Evolutionary conservation across 2,797 vertebrate species (phyloP).

Genomic region (Rallus crepitans): DNA sequence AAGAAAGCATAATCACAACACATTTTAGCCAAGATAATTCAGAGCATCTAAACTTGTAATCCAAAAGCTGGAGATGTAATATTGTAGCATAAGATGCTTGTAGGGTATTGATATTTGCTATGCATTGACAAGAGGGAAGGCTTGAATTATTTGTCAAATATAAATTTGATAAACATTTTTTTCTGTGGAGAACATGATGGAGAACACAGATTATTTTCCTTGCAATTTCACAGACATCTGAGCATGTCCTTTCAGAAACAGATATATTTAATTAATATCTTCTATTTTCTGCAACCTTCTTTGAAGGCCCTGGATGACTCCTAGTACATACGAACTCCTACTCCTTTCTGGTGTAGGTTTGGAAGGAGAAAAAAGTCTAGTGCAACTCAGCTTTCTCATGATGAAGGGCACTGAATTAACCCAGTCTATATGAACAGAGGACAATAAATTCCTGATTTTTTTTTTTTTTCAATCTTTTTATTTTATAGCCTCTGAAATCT

Average conservation of each 20-base stretch:
- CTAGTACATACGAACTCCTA: neutral
- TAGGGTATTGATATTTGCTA: neutral
- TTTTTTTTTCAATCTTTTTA: neutral
- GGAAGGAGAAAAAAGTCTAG: neutral
- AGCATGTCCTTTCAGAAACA: neutral
- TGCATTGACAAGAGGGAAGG: neutral
- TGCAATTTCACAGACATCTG: neutral
- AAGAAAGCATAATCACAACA: neutral
- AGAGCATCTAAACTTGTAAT: neutral
- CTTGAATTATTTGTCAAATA: neutral
- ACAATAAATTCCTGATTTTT: neutral
- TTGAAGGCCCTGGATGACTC: neutral
- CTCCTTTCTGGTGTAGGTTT: neutral
- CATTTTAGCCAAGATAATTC: rapidly evolving
- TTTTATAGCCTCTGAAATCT: neutral
- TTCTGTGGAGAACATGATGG: neutral
- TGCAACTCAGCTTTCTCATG: neutral
- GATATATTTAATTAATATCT: neutral
- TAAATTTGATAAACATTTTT: neutral
- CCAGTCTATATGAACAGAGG: neutral
- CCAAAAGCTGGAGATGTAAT: neutral
- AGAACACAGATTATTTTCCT: neutral
- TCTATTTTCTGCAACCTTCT: neutral
- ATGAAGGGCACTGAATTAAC: neutral
- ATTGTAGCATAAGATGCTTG: neutral